Base-by-base conservation (phyloP, 2,888 invertebrate species). In the Smittia sp. region DNA sequence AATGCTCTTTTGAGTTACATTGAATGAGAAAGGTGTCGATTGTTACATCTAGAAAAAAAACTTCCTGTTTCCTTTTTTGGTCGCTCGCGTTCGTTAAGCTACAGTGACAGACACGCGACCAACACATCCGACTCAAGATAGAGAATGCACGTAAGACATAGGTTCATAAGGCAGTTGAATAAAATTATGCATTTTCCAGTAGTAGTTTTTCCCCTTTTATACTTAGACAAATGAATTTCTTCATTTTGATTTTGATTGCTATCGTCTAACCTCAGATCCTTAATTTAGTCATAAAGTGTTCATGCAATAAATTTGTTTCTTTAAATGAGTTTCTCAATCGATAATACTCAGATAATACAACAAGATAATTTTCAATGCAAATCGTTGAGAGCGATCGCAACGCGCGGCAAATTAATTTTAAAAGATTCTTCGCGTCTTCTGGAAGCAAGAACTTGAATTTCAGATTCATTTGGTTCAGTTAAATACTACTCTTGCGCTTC, bases 151-250 rank as follows among this genome's bases (percentile, higher is more conserved):
- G 18, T 68, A 39, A 69, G 69, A 69, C 46, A n/a, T n/a, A 69
- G 69, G 69, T 69, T 54, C 39, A 46, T 69, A 69, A 69, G 69
- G 69, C 69, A 69, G 69, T 69, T 52, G 52, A 69, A 69, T 69
- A 41, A 69, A 69, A 54, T 25, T 69, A 52, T 69, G 24, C 63
- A 63, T 25, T 63, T 27, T 63, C 25, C 63, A 63, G 63, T 63
- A 63, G 63, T 63, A 63, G 63, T 63, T 63, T 63, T 63, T 63
- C 63, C 63, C 63, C 63, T 63, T 63, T 63, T 58, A 58, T 3
- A 20, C 27, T 58, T 58, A 58, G n/a, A n/a, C n/a, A n/a, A n/a
- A 63, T 27, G 22, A 22, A 58, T 58, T 58, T 46, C 24, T 63
- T 63, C 27, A 63, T 46, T 46, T 46, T 46, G 15, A 15, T 46